A percentile compares a stretch with the other conserved stretches of the same genome.
Evolutionary conservation across 2,888 invertebrate species (phyloP).

Genomic region (Hetaerina titia): DNA sequence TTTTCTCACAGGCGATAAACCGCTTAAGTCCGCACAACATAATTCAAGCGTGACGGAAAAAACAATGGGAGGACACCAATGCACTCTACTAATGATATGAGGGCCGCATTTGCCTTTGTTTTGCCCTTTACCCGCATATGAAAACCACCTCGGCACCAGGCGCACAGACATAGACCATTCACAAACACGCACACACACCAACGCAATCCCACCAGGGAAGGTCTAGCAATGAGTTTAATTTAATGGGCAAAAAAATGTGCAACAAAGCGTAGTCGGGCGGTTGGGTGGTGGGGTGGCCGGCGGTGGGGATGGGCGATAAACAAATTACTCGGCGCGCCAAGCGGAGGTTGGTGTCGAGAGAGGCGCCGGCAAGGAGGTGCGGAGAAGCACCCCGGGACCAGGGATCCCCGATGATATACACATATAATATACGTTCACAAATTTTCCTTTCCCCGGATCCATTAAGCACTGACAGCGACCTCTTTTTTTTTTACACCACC

Average conservation of each 20-base stretch:
- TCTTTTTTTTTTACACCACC: not conserved
- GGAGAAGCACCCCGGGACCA: not conserved
- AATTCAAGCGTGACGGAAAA: not conserved
- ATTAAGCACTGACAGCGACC: slow-evolving; percentile 3
- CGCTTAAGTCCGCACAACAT: not conserved
- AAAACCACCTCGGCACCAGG: not conserved
- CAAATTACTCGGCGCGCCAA: not conserved
- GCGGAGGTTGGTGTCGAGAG: not conserved
- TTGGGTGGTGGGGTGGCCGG: not conserved
- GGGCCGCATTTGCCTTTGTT: not conserved
- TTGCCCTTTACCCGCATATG: not conserved
- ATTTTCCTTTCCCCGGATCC: slow-evolving; percentile 24
- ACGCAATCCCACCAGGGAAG: not conserved
- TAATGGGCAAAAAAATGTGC: not conserved
- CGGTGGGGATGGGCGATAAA: not conserved
- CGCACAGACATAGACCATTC: not conserved
- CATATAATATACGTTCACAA: slow-evolving; percentile 35
- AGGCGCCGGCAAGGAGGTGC: not conserved
- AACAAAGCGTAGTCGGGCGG: not conserved
- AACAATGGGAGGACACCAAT: not conserved
- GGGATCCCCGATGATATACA: not conserved
- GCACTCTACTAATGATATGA: not conserved
- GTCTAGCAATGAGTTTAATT: not conserved
- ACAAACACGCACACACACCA: not conserved
- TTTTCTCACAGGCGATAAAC: not conserved